Percentiles rank a stretch among this genome's conserved stretches.
These are phyloP conservation scores for Pangasius sanitwongsei DNA, from an alignment of 2,797 vertebrate genomes.

Conservation along the genomic window DNA sequence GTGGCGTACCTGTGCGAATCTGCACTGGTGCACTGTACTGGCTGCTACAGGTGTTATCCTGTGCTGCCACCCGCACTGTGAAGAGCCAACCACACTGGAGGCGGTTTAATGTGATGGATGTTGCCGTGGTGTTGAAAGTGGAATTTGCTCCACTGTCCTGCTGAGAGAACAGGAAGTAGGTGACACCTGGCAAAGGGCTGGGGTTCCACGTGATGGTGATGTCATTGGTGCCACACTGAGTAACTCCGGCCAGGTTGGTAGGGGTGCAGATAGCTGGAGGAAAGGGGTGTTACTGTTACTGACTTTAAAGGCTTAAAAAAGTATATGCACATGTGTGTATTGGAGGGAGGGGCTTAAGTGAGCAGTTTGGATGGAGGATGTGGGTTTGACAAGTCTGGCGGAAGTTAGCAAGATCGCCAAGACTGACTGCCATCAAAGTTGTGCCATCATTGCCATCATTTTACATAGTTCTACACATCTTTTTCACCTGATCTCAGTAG, in stretches of 20 bases:
- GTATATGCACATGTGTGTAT: background rate
- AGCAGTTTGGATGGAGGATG: background rate
- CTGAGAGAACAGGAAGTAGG: conserved; percentile 63
- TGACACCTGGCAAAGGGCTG: conserved; percentile 55
- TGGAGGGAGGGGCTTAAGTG: background rate
- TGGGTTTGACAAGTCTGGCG: background rate
- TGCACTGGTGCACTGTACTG: conserved; percentile 55
- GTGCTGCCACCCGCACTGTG: conserved; percentile 58
- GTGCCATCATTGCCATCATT: background rate
- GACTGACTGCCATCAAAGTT: background rate
- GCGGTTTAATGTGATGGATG: conserved; percentile 55
- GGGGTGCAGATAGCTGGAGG: conserved; percentile 75
- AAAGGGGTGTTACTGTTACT: background rate
- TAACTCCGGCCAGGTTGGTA: conserved; percentile 54
- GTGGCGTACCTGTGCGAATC: conserved; percentile 67
- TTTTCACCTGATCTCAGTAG: conserved; percentile 71
- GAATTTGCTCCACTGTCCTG: conserved; percentile 37
- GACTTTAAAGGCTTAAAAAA: background rate
- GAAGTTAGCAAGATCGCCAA: background rate
- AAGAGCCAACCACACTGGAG: conserved; percentile 68
- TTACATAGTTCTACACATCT: background rate
- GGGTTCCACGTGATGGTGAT: conserved; percentile 71
- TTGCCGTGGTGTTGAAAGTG: conserved; percentile 53
- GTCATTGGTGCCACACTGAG: conserved; percentile 66
- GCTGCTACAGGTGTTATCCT: conserved; percentile 70